Conservation (phyloP, 2,797 vertebrate species). For the Chaetophractus vellerosus region DNA sequence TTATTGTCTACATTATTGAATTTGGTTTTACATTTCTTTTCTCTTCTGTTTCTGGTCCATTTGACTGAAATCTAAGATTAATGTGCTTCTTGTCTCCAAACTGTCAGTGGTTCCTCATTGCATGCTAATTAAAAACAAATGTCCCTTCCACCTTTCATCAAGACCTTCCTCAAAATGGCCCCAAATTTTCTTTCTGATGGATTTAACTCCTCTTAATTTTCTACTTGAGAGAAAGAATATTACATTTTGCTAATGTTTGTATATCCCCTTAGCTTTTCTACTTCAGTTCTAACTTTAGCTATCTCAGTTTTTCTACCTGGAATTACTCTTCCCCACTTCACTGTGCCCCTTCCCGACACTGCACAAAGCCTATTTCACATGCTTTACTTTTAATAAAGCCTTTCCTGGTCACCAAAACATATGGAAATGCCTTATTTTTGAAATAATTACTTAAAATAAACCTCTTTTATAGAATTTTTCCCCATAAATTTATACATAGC, state of each 20-base stretch:
- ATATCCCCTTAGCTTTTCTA: neutral
- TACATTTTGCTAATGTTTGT: neutral
- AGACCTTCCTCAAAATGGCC: slow-evolving; percentile 14
- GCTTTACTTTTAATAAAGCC: neutral
- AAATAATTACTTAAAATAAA: neutral
- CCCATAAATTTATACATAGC: neutral
- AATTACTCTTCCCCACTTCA: neutral
- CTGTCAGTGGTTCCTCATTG: neutral
- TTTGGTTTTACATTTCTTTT: neutral
- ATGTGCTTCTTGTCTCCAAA: slow-evolving; percentile 21
- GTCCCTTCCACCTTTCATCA: neutral
- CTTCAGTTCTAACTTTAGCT: neutral
- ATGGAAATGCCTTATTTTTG: slow-evolving; percentile 27
- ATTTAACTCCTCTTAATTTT: neutral
- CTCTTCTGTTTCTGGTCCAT: neutral
- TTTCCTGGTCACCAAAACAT: neutral
- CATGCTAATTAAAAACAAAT: slow-evolving; percentile 13
- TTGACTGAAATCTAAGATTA: neutral
- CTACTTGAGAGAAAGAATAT: slow-evolving; percentile 28
- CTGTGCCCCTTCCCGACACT: neutral
- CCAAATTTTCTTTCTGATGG: slow-evolving; percentile 16
- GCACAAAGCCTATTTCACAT: slow-evolving; percentile 1
- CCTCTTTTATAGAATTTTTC: neutral
- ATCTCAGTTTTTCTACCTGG: neutral
- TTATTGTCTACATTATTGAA: neutral